phyloP scores from a whole-genome alignment of 2,113 vertebrate genomes.

The Mesitornis unicolor region DNA sequence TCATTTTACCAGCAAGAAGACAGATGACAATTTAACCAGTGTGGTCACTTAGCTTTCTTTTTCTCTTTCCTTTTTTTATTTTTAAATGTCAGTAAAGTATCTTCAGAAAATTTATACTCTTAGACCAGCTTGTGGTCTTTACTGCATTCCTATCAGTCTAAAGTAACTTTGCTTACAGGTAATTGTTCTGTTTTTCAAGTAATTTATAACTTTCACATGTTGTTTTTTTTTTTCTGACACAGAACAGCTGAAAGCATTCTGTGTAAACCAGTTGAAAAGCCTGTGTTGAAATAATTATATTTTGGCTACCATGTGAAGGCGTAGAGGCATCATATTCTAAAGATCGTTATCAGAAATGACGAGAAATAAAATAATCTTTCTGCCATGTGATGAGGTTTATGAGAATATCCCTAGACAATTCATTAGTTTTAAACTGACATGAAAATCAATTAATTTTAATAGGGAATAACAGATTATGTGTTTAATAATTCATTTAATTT shows the following conservation, averaged over 20 bases:
- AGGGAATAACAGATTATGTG: constrained; percentile 74
- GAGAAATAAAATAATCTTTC: constrained; percentile 58
- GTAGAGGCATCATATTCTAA: background rate
- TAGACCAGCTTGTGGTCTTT: background rate
- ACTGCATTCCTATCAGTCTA: background rate
- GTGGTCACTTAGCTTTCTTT: background rate
- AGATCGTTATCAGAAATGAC: constrained; percentile 59
- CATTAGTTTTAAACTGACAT: constrained; percentile 74
- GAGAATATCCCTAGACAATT: constrained; percentile 68
- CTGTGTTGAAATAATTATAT: constrained; percentile 27
- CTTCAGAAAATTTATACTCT: background rate
- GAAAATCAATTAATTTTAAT: constrained; percentile 84
- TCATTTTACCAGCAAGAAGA: background rate
- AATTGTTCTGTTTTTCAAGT: background rate
- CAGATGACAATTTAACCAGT: background rate
- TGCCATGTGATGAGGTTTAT: constrained; percentile 51
- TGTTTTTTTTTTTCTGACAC: constrained; percentile 1
- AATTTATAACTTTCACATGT: background rate
- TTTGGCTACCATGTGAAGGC: constrained; percentile 22
- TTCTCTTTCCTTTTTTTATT: background rate
- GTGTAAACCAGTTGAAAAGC: background rate
- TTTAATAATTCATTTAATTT: constrained; percentile 83
- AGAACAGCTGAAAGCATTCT: background rate
- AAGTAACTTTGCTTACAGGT: background rate
- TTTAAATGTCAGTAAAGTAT: background rate